Percentiles rank a stretch among this genome's conserved stretches.
Evolutionary conservation across 2,113 vertebrate genomes (phyloP).

Genomic region (Microcebus jonahi): DNA sequence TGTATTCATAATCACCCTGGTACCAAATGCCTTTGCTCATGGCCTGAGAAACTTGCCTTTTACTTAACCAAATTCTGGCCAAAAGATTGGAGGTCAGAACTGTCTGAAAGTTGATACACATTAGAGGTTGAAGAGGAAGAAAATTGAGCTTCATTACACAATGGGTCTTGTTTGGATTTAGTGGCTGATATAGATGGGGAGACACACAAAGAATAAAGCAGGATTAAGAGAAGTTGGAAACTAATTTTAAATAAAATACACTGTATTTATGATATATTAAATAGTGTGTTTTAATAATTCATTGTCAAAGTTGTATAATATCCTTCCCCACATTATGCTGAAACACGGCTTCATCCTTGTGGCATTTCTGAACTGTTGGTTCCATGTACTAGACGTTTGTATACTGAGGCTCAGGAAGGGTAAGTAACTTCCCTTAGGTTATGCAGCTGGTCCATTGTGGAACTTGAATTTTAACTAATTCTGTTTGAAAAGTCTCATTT

Average conservation of each 20-base stretch:
- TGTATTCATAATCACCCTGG: background rate
- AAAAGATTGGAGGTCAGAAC: background rate
- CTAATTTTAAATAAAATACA: background rate
- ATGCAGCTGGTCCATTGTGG: background rate
- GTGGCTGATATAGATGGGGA: background rate
- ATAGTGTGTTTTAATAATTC: background rate
- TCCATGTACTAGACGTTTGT: background rate
- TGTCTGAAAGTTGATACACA: background rate
- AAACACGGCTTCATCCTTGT: background rate
- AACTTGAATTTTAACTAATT: constrained; percentile 4
- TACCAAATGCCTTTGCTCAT: background rate
- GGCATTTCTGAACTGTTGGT: background rate
- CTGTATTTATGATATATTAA: background rate
- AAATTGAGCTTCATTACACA: background rate
- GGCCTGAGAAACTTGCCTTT: background rate
- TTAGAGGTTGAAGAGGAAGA: background rate
- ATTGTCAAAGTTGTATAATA: background rate
- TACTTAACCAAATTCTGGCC: background rate
- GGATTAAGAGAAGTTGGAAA: background rate
- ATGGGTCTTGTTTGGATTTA: background rate
- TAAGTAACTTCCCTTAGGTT: background rate
- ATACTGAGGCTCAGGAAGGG: background rate
- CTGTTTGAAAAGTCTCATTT: background rate
- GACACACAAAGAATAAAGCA: background rate
- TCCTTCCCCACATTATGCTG: background rate